Evolutionary conservation across 2,888 invertebrate genomes (phyloP).

Genomic region (Cheilosia variabilis): DNA sequence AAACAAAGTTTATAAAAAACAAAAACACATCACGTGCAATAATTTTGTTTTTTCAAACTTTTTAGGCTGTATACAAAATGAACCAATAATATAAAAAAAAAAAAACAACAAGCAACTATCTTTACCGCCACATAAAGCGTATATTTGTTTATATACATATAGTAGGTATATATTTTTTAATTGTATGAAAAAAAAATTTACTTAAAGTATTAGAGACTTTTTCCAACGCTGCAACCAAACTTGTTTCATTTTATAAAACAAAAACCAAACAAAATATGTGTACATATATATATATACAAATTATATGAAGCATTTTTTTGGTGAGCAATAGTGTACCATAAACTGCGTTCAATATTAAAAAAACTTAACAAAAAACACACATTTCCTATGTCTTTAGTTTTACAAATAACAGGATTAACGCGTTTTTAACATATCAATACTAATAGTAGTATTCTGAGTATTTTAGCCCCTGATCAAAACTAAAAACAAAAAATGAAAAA

Average conservation of each 20-base stretch:
- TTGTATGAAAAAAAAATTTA: constrained; percentile 62
- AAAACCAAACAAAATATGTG: constrained; percentile 30
- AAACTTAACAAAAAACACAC: constrained; percentile 21
- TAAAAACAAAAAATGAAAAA: constrained; percentile 46
- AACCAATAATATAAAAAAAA: constrained; percentile 68
- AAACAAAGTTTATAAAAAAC: constrained; percentile 11
- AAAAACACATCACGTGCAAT: constrained; percentile 55
- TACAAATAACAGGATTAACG: constrained; percentile 72
- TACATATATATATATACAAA: constrained; percentile 54
- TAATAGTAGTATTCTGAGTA: constrained; percentile 72
- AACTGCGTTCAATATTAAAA: constrained; percentile 64
- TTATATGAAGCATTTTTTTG: constrained; percentile 64
- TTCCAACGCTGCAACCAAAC: constrained; percentile 69
- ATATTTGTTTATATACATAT: constrained; percentile 75
- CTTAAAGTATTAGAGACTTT: constrained; percentile 74
- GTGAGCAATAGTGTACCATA: constrained; percentile 58
- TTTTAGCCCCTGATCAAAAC: constrained; percentile 74
- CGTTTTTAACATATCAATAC: constrained; percentile 76
- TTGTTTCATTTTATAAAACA: constrained; percentile 73
- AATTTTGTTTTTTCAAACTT: constrained; percentile 61
- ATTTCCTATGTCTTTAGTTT: constrained; percentile 64
- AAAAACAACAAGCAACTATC: constrained; percentile 71
- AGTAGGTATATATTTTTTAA: constrained; percentile 62
- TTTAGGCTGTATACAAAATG: constrained; percentile 74
- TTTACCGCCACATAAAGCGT: constrained; percentile 72